Evolutionary conservation across 2,797 vertebrate species (phyloP).

Genomic region (Merluccius polli): DNA sequence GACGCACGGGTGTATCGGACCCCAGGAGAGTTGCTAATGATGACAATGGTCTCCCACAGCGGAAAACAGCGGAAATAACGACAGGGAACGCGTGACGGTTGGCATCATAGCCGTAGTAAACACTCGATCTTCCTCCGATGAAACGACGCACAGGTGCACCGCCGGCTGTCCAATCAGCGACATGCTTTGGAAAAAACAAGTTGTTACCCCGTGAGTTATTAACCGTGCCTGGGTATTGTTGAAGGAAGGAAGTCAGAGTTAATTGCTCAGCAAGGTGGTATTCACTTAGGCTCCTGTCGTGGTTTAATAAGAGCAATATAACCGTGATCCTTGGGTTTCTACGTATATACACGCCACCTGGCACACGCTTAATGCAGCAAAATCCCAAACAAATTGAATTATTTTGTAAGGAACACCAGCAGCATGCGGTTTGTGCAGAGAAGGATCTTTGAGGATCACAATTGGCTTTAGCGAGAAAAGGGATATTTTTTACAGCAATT

Average conservation of each 20-base stretch:
- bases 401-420: not conserved
- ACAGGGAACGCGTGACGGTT: not conserved
- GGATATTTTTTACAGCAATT: not conserved
- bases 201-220: not conserved
- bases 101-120: not conserved
- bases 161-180: not conserved
- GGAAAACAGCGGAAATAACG: not conserved
- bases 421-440: not conserved
- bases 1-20: not conserved
- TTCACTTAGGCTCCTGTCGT: not conserved
- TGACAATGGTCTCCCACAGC: not conserved
- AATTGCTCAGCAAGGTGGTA: slow-evolving; percentile 1
- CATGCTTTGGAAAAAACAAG: not conserved
- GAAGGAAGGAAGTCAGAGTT: slow-evolving; percentile 1
- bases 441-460: not conserved
- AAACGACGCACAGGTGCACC: not conserved
- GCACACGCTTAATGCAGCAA: not conserved
- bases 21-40: not conserved
- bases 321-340: slow-evolving; percentile 1
- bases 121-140: not conserved
- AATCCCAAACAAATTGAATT: slow-evolving; percentile 3
- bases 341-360: not conserved
- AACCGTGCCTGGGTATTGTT: not conserved
- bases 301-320: slow-evolving; percentile 6
- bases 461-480: not conserved